Base-by-base conservation (phyloP, 2,797 vertebrate species). In the Acipenser transmontanus region DNA sequence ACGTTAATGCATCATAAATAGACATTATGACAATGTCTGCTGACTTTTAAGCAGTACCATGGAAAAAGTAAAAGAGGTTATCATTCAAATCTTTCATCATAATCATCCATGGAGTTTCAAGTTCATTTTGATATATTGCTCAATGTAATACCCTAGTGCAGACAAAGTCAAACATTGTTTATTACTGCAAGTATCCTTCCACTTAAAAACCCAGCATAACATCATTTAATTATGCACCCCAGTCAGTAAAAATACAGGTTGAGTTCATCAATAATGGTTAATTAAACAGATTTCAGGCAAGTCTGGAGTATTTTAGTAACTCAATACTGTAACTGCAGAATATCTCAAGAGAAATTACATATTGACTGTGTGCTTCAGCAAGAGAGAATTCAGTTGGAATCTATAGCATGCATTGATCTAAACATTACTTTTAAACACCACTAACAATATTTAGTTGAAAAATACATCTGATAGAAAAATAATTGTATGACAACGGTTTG, bases 341-440 rank as follows among this genome's bases (percentile, higher is more conserved):
- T 79, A 84, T 94, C 93, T 93, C 92, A 72, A 83, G 94, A 96
- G 94, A 96, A 96, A 98, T 94, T 92, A 96, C 86, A 83, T 94
- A 98, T 97, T 84, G 94, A 97, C 93, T 91, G 89, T 87, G 89
- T 90, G 89, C 91, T 89, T 92, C 89, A 88, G 89, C 90, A 87
- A 88, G 85, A 88, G 88, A 92, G 94, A 93, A 92, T 91, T 93
- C 87, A 88, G 88, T 91, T 88, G 87, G 91, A 92, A 95, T 92
- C 93, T 79, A 87, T 91, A 82, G 76, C 62, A 82, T 59, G 71
- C 86, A 99, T 95, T 90, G 93, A 97, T 95, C 82, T 80, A 82
- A 89, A 88, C 88, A 91, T 84, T 89, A 84, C 84, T 82, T 88
- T 90, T 87, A 81, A 89, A 82, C 79, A 83, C 82, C 81, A 77